A percentile compares a stretch with the other conserved stretches of the same genome.
These are phyloP conservation scores for Philhelius pedissequus DNA, from an alignment of 2,888 invertebrate species.

Conservation along the genomic window DNA sequence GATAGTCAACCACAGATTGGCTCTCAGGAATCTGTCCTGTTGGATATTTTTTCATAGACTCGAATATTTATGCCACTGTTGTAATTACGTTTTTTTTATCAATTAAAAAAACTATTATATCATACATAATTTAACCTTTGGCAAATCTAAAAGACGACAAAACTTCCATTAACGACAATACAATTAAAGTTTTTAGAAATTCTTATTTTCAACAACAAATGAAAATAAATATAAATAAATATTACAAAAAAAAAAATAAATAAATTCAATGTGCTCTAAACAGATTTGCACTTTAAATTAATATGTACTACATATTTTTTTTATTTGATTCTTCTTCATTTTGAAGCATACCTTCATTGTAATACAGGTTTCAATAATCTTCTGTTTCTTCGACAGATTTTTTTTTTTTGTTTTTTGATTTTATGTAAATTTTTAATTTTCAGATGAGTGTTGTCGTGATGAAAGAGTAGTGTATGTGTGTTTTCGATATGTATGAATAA, in stretches of 20 bases:
- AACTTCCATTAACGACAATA: slow-evolving; percentile 7
- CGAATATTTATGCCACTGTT: too few relatives aligned
- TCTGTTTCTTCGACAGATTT: slow-evolving; percentile 84
- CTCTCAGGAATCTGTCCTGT: too few relatives aligned
- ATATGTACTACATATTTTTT: slow-evolving; percentile 32
- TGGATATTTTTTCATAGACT: too few relatives aligned
- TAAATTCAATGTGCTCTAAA: slow-evolving; percentile 55
- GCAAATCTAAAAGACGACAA: slow-evolving; percentile 25
- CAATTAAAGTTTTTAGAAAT: background rate
- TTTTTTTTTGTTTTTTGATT: slow-evolving; percentile 70
- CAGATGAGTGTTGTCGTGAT: slow-evolving; percentile 67
- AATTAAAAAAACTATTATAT: background rate
- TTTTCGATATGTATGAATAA: slow-evolving; percentile 59
- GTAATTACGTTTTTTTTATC: background rate
- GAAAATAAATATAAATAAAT: background rate
- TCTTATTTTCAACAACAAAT: background rate
- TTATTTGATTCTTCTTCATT: slow-evolving; percentile 30
- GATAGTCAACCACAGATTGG: too few relatives aligned
- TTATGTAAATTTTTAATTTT: slow-evolving; percentile 75
- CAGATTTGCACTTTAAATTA: slow-evolving; percentile 67
- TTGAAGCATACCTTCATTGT: slow-evolving; percentile 89
- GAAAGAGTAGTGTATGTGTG: slow-evolving; percentile 69
- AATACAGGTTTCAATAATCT: slow-evolving; percentile 96
- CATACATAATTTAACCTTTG: slow-evolving; percentile 15
- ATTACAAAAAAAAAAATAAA: slow-evolving; percentile 5